Evolutionary conservation across 2,113 vertebrate genomes (phyloP), one percentile per base, ranked within the genome.

Genomic region (Bostrychus sinensis): DNA sequence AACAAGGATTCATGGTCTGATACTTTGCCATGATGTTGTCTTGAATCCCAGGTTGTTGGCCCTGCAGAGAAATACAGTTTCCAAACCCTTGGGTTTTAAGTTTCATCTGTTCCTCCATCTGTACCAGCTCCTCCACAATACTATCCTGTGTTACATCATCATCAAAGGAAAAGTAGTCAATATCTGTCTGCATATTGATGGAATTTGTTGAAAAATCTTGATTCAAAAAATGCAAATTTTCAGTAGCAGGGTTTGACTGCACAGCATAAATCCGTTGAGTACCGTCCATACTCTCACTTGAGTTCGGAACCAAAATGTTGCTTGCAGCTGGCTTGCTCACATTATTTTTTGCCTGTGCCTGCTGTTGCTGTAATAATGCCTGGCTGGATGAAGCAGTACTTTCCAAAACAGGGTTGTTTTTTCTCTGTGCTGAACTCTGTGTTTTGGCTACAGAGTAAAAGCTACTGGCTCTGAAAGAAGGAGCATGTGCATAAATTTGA

Each of bases 31-130:
- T 75, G 0, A 93, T 62, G 63, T 89, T 89, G 73, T 91, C 91
- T 54, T 91, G 91, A 73, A 89, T 70, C 30, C 79, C 73, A 13
- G 90, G 20, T 0, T 93, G 86, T 56, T 94, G 95, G 69, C 76
- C 89, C 75, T 94, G 95, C 37, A 95, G 79, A 0, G 92, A 25
- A 78, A 92, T 90, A 75, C 93, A 93, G 67, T 84, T 77, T 17
- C 93, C 60, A 0, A 94, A 95, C 56, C 90, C 72, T 82, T 96
- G 95, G 51, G 95, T 93, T 70, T 87, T 95, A 72, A 97, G 89
- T 17, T 96, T 95, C 95, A 99, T 99, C 66, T 98, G 97, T 88
- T 98, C 96, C 72, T 98, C 97, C 97, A 99, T 98, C 78, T 97
- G 94, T 75, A 99, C 97, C 77, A 99, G 89, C 82, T 99, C 97